Evolutionary conservation across 92 coral and sea anemone species (phyloP), one percentile per base, ranked within the genome.

Genomic region (Palythoa caribaeorum): DNA sequence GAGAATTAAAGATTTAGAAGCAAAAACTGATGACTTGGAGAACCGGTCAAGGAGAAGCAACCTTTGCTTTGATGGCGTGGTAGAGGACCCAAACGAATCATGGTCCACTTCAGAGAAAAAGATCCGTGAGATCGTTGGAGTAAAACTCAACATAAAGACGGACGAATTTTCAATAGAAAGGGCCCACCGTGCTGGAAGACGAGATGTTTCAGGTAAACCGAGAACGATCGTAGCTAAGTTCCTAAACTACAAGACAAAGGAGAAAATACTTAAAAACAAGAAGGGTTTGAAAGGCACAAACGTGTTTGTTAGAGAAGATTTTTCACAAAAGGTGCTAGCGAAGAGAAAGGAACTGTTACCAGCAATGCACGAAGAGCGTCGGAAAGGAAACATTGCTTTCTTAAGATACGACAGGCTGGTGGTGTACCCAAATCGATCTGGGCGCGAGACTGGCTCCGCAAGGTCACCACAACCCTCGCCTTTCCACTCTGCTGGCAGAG

Each of bases 221-320:
- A 74, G 92, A 17, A 48, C 87, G 13, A 88, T 92, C 52, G 90
- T 84, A 2, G 88, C 91, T 0, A 90, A 87, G 69, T 83, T 90
- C 62, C 52, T 66, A 44, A 88, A 79, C 53, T 87, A 84, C 80
- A 93, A 93, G 76, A 66, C 37, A 17, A 68, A 90, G 21, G 90
- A 93, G 39, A 51, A 76, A 4, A 68, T 93, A 13, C 48, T 93
- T 38, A 84, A 72, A 17, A 77, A 69, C 40, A 84, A 62, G 62
- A 93, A 76, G 69, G 44, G 39, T 72, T 69, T 93, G 16, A 77
- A 77, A 39, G 93, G 91, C 8, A 77, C 90, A 16, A 87, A 84
- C 50, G 40, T 84, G 39, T 87, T 63, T 38, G 78, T 92, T 12
- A 19, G 92, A 13, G 92, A 90, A 75, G 95, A 92, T 63, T 92